Evolutionary conservation across 2,797 vertebrate genomes (phyloP).

Genomic region (Muscicapa comitata): DNA sequence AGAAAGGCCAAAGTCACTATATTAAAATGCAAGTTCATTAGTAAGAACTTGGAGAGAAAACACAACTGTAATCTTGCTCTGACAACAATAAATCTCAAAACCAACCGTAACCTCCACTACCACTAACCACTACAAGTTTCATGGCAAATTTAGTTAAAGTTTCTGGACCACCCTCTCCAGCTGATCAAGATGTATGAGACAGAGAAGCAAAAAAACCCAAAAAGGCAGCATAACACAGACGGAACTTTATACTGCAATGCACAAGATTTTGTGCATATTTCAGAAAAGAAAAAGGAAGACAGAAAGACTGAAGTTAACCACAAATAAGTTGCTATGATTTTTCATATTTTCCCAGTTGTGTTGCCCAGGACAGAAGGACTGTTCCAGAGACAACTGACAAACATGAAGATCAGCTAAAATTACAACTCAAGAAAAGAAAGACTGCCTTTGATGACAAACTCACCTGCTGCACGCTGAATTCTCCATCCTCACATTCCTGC

Average conservation of each 20-base stretch:
- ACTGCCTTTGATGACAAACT: not conserved
- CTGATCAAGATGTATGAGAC: not conserved
- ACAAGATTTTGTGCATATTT: not conserved
- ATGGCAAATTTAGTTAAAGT: not conserved
- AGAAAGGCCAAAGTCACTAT: not conserved
- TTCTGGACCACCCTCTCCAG: not conserved
- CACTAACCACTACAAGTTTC: not conserved
- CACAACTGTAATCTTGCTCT: not conserved
- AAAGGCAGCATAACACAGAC: not conserved
- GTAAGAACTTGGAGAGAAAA: not conserved
- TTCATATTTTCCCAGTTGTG: not conserved
- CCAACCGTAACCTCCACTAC: not conserved
- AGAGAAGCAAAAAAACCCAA: not conserved
- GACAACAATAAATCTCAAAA: not conserved
- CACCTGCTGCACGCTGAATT: slow-evolving; percentile 76
- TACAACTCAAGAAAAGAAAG: not conserved
- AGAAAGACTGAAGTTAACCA: not conserved
- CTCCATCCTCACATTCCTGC: slow-evolving; percentile 78
- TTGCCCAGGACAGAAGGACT: not conserved
- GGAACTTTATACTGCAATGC: not conserved
- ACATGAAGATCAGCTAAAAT: not conserved
- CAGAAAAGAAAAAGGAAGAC: not conserved
- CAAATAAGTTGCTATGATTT: not conserved
- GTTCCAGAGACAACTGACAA: not conserved
- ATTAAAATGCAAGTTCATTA: not conserved